Evolutionary conservation across 2,113 vertebrate genomes (phyloP), one percentile per base, ranked within the genome.

Genomic region (Trematocara unimaculatum): DNA sequence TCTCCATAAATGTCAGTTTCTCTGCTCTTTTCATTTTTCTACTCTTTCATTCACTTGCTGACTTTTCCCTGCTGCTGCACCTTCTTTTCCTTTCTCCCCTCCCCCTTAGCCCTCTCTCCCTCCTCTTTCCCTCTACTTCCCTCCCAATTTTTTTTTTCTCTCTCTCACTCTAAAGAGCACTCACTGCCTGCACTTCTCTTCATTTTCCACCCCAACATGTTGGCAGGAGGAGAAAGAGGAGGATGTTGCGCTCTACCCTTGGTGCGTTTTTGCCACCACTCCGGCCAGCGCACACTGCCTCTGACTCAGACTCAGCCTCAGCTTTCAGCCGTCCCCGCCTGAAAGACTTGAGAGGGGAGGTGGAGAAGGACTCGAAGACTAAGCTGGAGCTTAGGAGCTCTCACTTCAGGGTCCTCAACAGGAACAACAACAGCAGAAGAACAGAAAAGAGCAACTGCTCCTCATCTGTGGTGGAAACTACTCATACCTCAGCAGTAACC

Each of bases 131-230:
- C 87, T 85, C 83, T 84, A 89, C 84, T 92, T 94, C 90, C 92
- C 92, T 92, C 89, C 93, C 91, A 91, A 26, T 26, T 26, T 26
- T 29, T n/a, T 87, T 89, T 93, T 89, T 88, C 92, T 88, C 90
- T 88, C 90, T 88, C 90, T 90, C 94, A 89, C 86, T 93, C 91
- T 89, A 87, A 94, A 93, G 85, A 92, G 92, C 91, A 78, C 91
- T 92, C 89, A 86, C 86, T 92, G 92, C 93, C 85, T 85, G 85
- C 70, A 54, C 91, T 93, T 82, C 90, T 55, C 91, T 90, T 93
- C 93, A 94, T 93, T 95, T 94, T 89, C 90, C 91, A 84, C 91
- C 94, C 90, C 94, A 96, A 95, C 94, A 96, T 96, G 95, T 94
- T 96, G 94, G 93, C 92, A 94, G 93, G 89, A 93, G 94, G 92